These are phyloP conservation scores for Paramormyrops hopkinsi DNA, from an alignment of 2,797 vertebrate species.

Conservation along the genomic window DNA sequence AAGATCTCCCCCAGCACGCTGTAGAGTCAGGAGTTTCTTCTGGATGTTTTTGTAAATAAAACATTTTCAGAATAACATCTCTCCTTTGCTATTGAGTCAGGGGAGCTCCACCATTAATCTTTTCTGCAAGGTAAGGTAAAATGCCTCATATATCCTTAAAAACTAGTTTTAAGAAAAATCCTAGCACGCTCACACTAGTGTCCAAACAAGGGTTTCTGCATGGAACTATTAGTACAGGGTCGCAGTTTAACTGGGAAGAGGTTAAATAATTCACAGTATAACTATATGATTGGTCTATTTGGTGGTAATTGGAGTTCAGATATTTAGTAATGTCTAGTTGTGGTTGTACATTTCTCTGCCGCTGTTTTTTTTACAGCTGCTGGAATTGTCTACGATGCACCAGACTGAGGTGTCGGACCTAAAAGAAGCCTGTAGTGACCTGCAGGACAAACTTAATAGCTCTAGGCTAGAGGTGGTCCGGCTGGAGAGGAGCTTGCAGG, in stretches of 20 bases:
- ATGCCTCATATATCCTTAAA: neutral
- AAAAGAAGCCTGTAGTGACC: conserved; percentile 40
- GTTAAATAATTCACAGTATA: neutral
- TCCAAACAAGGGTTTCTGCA: neutral
- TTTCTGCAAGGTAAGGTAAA: neutral
- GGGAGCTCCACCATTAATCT: neutral
- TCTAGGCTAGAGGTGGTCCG: conserved; percentile 49
- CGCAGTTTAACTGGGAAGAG: neutral
- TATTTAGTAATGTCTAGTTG: neutral
- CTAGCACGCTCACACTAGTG: neutral
- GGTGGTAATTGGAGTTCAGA: neutral
- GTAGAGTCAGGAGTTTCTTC: neutral
- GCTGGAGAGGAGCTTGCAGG: conserved; percentile 47
- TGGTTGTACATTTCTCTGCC: neutral
- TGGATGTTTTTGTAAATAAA: conserved; percentile 3
- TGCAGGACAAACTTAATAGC: conserved; percentile 48
- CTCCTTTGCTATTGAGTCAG: neutral
- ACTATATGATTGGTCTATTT: neutral
- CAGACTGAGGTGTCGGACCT: conserved; percentile 40
- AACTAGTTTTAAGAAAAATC: neutral
- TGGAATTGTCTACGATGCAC: conserved; percentile 44
- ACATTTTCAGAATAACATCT: neutral
- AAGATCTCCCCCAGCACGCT: neutral
- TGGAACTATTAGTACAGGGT: neutral
- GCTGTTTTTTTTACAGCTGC: conserved; percentile 38